These are phyloP conservation scores for Harlomillsia oculata DNA, from an alignment of 1,140 invertebrate genomes.

Conservation along the genomic window DNA sequence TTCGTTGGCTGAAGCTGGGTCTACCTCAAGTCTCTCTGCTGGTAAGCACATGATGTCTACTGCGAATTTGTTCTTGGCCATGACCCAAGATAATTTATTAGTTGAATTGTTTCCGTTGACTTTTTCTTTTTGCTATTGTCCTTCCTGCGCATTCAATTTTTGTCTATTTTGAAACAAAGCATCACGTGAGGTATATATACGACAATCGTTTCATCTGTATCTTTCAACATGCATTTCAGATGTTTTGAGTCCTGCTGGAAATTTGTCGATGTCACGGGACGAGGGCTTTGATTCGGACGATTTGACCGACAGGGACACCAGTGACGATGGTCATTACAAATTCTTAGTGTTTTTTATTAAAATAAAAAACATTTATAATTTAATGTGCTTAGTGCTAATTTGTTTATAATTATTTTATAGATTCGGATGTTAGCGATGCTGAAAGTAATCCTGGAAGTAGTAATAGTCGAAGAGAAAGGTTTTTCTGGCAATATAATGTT, in stretches of 20 bases:
- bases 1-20: conserved; percentile 70
- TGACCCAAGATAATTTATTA: no score
- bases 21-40: conserved; percentile 73
- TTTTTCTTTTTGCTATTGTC: no score
- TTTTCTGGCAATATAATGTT: conserved; percentile 98
- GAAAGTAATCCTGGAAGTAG: conserved; percentile 34
- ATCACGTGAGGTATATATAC: no score
- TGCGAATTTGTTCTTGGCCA: no score
- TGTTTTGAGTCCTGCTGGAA: conserved; percentile 70
- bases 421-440: conserved; percentile 35
- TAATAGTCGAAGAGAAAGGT: conserved; percentile 51
- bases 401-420: conserved; percentile 17
- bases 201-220: no score
- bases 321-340: conserved; percentile 55
- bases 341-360: conserved; percentile 24
- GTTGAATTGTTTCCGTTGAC: no score
- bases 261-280: conserved; percentile 58
- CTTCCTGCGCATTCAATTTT: no score
- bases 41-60: conserved; percentile 42
- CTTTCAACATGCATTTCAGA: conserved; percentile 42
- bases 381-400: background rate
- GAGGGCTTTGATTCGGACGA: conserved; percentile 66
- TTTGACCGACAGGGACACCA: conserved; percentile 74
- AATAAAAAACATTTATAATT: background rate
- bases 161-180: no score